Base-by-base conservation (phyloP, 1,140 invertebrate species). In the Lucilia sericata region DNA sequence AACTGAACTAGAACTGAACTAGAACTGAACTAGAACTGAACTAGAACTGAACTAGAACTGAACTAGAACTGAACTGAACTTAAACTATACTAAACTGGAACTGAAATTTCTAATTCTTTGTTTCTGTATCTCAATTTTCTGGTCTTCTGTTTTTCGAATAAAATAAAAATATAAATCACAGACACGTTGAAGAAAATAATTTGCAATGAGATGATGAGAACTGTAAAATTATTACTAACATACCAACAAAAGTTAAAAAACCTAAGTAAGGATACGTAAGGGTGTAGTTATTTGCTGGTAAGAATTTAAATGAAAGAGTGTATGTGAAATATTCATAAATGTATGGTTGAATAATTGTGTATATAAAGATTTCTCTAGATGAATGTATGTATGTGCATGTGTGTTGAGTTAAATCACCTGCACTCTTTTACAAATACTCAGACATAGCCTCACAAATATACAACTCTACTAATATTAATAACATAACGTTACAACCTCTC, bases 401-500 rank as follows among this genome's bases (percentile, higher is more conserved):
- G 19, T 25, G 65, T 21, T 60, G 12, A 70, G n/a, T 70, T 70
- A 70, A 70, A 21, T 21, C 65, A 70, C 19, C n/a, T 70, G 65
- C 65, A 70, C 65, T 21, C 19, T 21, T 30, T 30, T 30, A 30
- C 25, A 30, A 1, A 30, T 30, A 30, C 25, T 3, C 25, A 30
- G 25, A 30, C 25, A 30, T 30, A 30, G 25, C 25, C 25, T 30
- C 25, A 30, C 25, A 30, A 30, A 30, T 30, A 30, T 12, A 70
- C n/a, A 70, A 4, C 21, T n/a, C 9, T 12, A 70, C n/a, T 21
- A 19, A 70, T 25, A 70, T 70, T 25, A 70, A 70, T 70, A 70
- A 70, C 65, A 70, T 70, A 70, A 70, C 65, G n/a, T n/a, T 70
- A 70, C 65, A 70, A 70, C 65, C 65, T 70, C 19, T 60, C 19